A percentile compares a stretch with the other conserved stretches of the same genome.
Evolutionary conservation across 2,888 invertebrate species (phyloP).

Genomic region (Drosophila villosipedis): DNA sequence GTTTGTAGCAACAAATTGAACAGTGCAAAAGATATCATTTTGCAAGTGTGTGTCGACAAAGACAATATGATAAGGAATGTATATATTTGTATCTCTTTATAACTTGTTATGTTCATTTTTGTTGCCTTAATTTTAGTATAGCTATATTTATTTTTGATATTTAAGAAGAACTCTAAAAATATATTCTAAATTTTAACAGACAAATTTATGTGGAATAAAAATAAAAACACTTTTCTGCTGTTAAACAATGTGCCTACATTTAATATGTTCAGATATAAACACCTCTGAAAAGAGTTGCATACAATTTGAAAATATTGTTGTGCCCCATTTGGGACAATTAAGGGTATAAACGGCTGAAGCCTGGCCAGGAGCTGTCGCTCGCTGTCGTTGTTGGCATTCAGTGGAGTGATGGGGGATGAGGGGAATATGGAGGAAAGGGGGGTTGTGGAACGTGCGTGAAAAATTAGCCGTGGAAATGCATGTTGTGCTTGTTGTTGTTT

Average conservation of each 20-base stretch:
- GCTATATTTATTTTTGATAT: too few relatives aligned
- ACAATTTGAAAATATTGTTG: background rate
- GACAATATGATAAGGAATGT: background rate
- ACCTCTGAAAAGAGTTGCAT: background rate
- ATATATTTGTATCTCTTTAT: background rate
- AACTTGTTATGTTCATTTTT: background rate
- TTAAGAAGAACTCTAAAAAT: background rate
- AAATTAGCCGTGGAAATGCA: conserved; percentile 78
- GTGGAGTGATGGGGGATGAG: background rate
- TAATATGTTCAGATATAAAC: background rate
- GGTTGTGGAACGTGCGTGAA: conserved; percentile 66
- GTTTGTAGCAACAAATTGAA: background rate
- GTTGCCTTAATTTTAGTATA: background rate
- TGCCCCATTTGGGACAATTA: background rate
- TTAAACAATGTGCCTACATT: background rate
- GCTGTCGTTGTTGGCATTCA: conserved; percentile 44
- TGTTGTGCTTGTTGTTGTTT: conserved; percentile 60
- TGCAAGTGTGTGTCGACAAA: background rate
- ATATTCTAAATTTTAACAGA: background rate
- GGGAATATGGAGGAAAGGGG: background rate
- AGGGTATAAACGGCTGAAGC: conserved; percentile 43
- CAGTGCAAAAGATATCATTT: background rate
- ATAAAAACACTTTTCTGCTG: background rate
- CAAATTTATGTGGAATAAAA: background rate
- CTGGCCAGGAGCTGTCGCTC: conserved; percentile 77